Base-by-base conservation (phyloP, 2,113 vertebrate species). In the Microcebus griseorufus region DNA sequence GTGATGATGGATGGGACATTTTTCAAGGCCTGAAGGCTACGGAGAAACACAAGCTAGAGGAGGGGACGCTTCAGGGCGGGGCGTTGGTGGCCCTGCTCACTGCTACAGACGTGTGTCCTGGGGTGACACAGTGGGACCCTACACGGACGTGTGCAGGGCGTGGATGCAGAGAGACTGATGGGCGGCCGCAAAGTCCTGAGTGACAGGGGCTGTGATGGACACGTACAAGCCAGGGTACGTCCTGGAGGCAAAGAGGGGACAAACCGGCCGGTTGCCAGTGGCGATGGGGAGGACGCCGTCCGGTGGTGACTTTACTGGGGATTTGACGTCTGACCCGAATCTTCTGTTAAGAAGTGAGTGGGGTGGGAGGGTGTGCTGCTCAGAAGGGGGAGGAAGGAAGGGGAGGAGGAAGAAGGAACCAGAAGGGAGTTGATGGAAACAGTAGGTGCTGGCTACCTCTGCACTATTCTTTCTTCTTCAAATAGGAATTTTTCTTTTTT, bases 241-340 rank as follows among this genome's bases (percentile, higher is more conserved):
- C 5, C 6, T 62, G 39, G 34, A 76, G 20, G 14, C 37, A 76
- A 51, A 9, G 5, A 67, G 6, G 27, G 6, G 39, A 9, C 18
- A 78, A 39, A 39, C 5, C 62, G 65, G 17, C 13, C 4, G 18
- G 4, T 25, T 4, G 22, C 18, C 1, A 10, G 4, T 29, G 4
- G 51, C 6, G 32, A 11, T 7, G 45, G 39, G 14, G 6, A 17
- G 17, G 9, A 29, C 22, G 12, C 39, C 1, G 1, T 32, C 12
- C 37, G 29, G 8, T 14, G 62, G 9, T n/a, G 58, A 27, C 34
- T 70, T 16, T 11, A 48, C 39, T 76, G 3, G 22, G 62, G 5
- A 53, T 27, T n/a, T 27, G 18, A 48, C 51, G 45, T 12, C 0
- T 75, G 53, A 89, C 37, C 16, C 8, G 8, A n/a, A 22, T 32